phyloP scores from a whole-genome alignment of 2,797 vertebrate species.

The Aplochiton taeniatus region DNA sequence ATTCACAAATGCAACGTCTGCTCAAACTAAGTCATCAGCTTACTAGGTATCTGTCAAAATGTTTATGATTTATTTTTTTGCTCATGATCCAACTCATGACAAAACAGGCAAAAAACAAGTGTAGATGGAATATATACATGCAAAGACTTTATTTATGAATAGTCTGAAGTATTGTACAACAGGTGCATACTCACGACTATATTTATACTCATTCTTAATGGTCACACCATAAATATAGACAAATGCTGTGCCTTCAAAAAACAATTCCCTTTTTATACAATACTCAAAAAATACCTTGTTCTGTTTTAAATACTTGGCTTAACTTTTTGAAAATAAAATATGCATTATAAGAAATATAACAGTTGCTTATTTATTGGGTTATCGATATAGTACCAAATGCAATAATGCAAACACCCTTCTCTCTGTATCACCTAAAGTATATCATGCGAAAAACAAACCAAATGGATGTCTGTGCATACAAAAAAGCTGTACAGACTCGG shows the following conservation, averaged over 20 bases:
- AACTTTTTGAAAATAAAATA: conserved; percentile 79
- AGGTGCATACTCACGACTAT: conserved; percentile 67
- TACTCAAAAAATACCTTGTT: conserved; percentile 81
- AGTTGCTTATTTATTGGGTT: conserved; percentile 76
- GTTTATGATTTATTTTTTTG: no score
- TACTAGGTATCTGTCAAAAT: no score
- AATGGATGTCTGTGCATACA: conserved; percentile 64
- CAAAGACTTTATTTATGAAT: conserved; percentile 83
- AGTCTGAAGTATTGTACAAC: conserved; percentile 76
- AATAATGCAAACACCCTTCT: conserved; percentile 73
- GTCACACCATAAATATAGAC: conserved; percentile 66
- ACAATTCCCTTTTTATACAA: conserved; percentile 73
- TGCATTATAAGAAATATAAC: conserved; percentile 84
- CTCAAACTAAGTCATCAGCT: no score
- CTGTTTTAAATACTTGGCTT: conserved; percentile 79
- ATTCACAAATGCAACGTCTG: no score
- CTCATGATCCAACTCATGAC: no score
- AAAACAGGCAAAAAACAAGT: conserved; percentile 24
- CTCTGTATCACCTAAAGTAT: conserved; percentile 63
- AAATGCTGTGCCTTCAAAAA: conserved; percentile 70
- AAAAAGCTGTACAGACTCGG: conserved; percentile 75
- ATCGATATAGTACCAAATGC: conserved; percentile 82
- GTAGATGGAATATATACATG: conserved; percentile 63
- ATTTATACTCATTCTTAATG: conserved; percentile 64
- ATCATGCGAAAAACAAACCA: conserved; percentile 68